A percentile compares a stretch with the other conserved stretches of the same genome.
Conservation (phyloP, 1,140 invertebrate genomes). For the Nasonia vitripennis region DNA sequence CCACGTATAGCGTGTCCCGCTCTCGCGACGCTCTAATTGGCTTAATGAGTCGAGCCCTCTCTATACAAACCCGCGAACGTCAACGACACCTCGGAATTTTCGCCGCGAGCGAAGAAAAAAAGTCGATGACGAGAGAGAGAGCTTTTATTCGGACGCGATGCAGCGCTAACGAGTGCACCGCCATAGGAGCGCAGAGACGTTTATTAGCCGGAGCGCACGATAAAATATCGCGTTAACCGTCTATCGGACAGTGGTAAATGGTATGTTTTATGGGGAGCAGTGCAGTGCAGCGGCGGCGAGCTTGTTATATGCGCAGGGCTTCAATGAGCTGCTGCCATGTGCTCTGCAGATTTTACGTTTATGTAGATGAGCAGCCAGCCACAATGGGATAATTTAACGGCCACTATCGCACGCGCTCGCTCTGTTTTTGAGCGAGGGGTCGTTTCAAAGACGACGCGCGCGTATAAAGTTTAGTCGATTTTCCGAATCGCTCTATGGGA, state of each 20-base stretch:
- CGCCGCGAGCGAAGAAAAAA: neutral
- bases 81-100: neutral
- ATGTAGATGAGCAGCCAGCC: neutral
- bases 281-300: neutral
- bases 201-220: slow-evolving; percentile 7
- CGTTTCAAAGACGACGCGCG: neutral
- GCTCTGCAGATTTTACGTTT: slow-evolving; percentile 8
- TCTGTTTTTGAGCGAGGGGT: neutral
- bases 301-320: slow-evolving; percentile 33
- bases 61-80: neutral
- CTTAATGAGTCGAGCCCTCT: slow-evolving; percentile 36
- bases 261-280: slow-evolving; percentile 10
- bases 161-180: neutral
- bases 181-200: neutral
- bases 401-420: neutral
- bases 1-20: neutral
- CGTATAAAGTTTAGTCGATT: neutral
- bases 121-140: neutral
- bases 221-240: slow-evolving; percentile 34
- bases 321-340: slow-evolving; percentile 24
- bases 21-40: slow-evolving; percentile 22
- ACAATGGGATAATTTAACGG: slow-evolving; percentile 21
- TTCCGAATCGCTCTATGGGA: neutral
- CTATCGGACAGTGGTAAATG: slow-evolving; percentile 36
- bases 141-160: neutral